These are phyloP conservation scores for Zaprionus nigranus DNA, from an alignment of 1,140 invertebrate species.

Conservation along the genomic window DNA sequence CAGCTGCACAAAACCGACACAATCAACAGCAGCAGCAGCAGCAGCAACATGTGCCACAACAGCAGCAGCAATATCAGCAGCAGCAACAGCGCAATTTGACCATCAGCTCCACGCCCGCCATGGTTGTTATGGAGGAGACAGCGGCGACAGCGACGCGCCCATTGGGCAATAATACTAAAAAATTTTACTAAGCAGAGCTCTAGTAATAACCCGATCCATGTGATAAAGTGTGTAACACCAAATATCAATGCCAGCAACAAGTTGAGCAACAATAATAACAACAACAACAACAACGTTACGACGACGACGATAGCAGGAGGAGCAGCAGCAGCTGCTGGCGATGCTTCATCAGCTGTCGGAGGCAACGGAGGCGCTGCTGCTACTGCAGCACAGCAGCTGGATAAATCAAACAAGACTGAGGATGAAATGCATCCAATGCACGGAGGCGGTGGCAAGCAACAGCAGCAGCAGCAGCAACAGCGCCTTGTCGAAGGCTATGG, in stretches of 20 bases:
- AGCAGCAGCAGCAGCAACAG: slow-evolving; percentile 35
- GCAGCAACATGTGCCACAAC: slow-evolving; percentile 74
- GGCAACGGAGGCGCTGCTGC: slow-evolving; percentile 38
- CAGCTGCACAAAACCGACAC: slow-evolving; percentile 61
- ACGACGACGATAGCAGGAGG: slow-evolving; percentile 28
- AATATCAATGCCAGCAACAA: slow-evolving; percentile 78
- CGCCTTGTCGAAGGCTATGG: slow-evolving; percentile 55
- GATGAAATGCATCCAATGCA: slow-evolving; percentile 76
- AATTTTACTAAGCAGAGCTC: slow-evolving; percentile 80
- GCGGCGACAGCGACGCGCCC: slow-evolving; percentile 25
- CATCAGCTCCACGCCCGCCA: slow-evolving; percentile 59
- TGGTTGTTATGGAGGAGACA: slow-evolving; percentile 40
- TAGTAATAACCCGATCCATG: slow-evolving; percentile 82
- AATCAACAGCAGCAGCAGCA: slow-evolving; percentile 59
- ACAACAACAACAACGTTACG: slow-evolving; percentile 39
- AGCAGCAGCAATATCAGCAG: slow-evolving; percentile 39
- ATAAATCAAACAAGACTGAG: slow-evolving; percentile 83
- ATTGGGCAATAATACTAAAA: slow-evolving; percentile 69
- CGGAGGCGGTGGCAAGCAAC: slow-evolving; percentile 35
- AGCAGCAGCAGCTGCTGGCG: slow-evolving; percentile 34
- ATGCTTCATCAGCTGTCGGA: slow-evolving; percentile 29
- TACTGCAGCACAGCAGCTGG: slow-evolving; percentile 55
- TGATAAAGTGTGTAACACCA: slow-evolving; percentile 84
- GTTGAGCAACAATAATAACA: slow-evolving; percentile 65
- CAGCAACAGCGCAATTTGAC: slow-evolving; percentile 58